phyloP scores from a whole-genome alignment of 2,113 vertebrate genomes.

The Haemorhous mexicanus region DNA sequence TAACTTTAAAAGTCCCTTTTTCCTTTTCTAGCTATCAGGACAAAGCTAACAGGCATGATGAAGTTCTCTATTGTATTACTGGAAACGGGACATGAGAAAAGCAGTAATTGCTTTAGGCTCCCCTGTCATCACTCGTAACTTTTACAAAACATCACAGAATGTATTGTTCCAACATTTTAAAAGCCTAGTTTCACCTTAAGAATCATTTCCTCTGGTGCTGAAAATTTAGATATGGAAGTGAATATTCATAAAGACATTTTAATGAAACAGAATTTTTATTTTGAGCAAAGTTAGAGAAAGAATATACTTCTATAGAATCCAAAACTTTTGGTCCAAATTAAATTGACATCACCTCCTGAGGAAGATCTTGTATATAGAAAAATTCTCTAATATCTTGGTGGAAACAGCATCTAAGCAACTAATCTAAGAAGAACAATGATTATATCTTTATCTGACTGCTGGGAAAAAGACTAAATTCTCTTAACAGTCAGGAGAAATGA shows the following conservation, averaged over 20 bases:
- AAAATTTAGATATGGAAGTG: neutral
- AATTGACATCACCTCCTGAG: neutral
- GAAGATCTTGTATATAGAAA: neutral
- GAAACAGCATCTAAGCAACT: slow-evolving; percentile 38
- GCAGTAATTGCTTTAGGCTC: neutral
- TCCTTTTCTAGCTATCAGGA: neutral
- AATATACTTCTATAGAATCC: neutral
- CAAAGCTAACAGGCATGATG: neutral
- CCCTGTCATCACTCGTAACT: neutral
- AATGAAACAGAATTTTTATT: neutral
- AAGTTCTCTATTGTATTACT: neutral
- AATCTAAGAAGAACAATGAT: slow-evolving; percentile 19
- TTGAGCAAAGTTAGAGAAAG: neutral
- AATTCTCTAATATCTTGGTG: neutral
- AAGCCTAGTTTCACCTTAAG: neutral
- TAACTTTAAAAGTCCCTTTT: neutral
- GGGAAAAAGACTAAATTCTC: slow-evolving; percentile 8
- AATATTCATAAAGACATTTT: neutral
- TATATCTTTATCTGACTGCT: slow-evolving; percentile 17
- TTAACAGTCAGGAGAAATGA: neutral
- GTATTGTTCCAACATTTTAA: neutral
- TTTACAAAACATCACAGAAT: neutral
- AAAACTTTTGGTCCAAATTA: neutral
- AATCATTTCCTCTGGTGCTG: neutral
- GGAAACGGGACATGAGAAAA: neutral